Evolutionary conservation across 2,888 invertebrate genomes (phyloP), one percentile per base, ranked within the genome.

Genomic region (Esperia sulphurella): DNA sequence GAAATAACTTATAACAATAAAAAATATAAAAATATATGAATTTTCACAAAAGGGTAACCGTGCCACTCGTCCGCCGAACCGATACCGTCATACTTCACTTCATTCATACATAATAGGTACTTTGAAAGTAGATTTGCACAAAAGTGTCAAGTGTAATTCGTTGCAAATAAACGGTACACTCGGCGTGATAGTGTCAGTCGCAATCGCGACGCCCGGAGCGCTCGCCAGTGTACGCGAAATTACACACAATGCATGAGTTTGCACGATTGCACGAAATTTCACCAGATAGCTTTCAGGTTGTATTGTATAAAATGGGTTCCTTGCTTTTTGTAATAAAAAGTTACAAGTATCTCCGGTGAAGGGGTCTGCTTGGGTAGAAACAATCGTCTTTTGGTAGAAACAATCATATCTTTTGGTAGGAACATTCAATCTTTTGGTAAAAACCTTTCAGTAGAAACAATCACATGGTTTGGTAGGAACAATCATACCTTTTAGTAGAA

Each of bases 141-240:
- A 69, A 14, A 66, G 60, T 61, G 69, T 67, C 67, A 70, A 67
- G 69, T 67, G 65, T 63, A 69, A 69, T 75, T 66, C 63, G 59
- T 65, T 72, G 73, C 74, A 76, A 75, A 77, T 75, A 74, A 75
- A 75, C 61, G 62, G 71, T 60, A 59, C 62, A 60, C 65, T 65
- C 45, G 10, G 69, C 66, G 68, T 70, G 82, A 83, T 83, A 81
- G 69, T 72, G 81, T 80, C 82, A 76, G 65, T 63, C 58, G 65
- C 75, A 76, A 75, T 71, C 69, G 71, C 51, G 57, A 62, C 49
- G 73, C 76, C 71, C 47, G 57, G 59, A 65, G 76, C 65, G 45
- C 57, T 9, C 59, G 55, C 68, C 69, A 66, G 68, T 71, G 70
- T 61, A 63, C 57, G 58, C 63, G 56, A 64, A 73, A 74, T 75